These are phyloP conservation scores for Apostichopus japonicus DNA, from an alignment of 35 echinoderm and acorn worm genomes.

Conservation along the genomic window DNA sequence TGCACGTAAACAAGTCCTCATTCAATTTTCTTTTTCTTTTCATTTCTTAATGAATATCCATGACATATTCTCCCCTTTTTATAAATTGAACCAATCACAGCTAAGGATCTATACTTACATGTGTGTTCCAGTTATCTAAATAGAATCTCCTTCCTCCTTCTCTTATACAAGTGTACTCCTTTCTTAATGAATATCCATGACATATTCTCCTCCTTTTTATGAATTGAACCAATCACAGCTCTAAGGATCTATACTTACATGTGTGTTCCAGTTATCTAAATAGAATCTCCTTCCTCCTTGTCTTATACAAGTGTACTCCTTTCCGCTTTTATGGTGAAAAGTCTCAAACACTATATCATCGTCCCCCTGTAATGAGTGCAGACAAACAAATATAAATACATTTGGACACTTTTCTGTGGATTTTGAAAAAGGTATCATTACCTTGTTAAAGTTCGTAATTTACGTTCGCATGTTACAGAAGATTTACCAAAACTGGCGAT, in stretches of 20 bases:
- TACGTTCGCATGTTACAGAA: no score
- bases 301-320: constrained; percentile 79
- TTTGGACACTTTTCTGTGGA: neutral
- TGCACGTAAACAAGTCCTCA: no score
- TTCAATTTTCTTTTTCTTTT: no score
- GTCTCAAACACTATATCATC: constrained; percentile 92
- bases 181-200: neutral
- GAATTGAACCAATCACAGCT: no score
- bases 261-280: constrained; percentile 88
- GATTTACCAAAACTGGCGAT: no score
- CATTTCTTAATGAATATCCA: no score
- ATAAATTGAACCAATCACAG: no score
- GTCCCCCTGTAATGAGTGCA: constrained; percentile 70
- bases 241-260: constrained; percentile 54
- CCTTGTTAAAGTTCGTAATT: no score
- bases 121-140: constrained; percentile 88
- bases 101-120: constrained; percentile 56
- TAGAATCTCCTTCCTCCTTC: constrained; percentile 77
- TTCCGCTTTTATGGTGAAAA: constrained; percentile 82
- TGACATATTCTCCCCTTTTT: no score
- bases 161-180: constrained; percentile 79
- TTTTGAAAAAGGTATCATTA: neutral
- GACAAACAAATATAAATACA: neutral
- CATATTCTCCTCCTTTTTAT: no score
- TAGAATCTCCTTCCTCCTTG: constrained; percentile 79